A percentile compares a stretch with the other conserved stretches of the same genome.
phyloP scores from a whole-genome alignment of 1,140 invertebrate genomes.

The Drusus annulatus region DNA sequence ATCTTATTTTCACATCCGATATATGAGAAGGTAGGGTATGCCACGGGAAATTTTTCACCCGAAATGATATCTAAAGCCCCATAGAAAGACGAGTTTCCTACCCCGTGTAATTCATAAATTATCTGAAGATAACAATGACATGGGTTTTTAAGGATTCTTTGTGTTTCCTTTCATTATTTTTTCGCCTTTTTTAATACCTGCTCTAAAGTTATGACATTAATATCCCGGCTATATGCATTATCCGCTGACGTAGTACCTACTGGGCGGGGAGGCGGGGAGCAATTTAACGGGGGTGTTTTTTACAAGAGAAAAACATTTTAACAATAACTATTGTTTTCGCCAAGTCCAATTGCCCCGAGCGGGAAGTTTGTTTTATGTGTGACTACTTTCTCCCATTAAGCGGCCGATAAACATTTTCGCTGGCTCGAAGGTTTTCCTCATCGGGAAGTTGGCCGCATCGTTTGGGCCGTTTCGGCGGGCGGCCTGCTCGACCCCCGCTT shows the following conservation, averaged over 20 bases:
- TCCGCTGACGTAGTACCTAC: background rate
- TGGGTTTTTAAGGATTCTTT: slow-evolving; percentile 49
- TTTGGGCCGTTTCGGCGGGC: background rate
- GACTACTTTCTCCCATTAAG: slow-evolving; percentile 51
- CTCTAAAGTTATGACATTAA: slow-evolving; percentile 47
- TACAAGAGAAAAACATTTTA: slow-evolving; percentile 19
- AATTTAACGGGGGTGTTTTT: slow-evolving; percentile 2
- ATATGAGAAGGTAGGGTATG: no score
- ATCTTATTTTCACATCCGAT: no score
- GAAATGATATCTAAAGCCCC: slow-evolving; percentile 8
- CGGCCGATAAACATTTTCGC: slow-evolving; percentile 58
- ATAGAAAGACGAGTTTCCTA: slow-evolving; percentile 37
- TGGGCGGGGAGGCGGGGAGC: background rate
- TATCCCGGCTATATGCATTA: slow-evolving; percentile 35
- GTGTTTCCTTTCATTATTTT: slow-evolving; percentile 47
- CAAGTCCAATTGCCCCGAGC: slow-evolving; percentile 39
- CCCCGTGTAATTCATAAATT: slow-evolving; percentile 50
- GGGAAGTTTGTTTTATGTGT: slow-evolving; percentile 48
- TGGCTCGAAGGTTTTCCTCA: slow-evolving; percentile 52
- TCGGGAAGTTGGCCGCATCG: slow-evolving; percentile 39
- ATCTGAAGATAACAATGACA: slow-evolving; percentile 48
- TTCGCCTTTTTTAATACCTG: slow-evolving; percentile 38
- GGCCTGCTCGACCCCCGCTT: slow-evolving; percentile 30
- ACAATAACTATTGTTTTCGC: slow-evolving; percentile 47
- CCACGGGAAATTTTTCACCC: slow-evolving; percentile 3